These are phyloP conservation scores for Tineola bisselliella DNA, from an alignment of 2,888 invertebrate species.

Conservation along the genomic window DNA sequence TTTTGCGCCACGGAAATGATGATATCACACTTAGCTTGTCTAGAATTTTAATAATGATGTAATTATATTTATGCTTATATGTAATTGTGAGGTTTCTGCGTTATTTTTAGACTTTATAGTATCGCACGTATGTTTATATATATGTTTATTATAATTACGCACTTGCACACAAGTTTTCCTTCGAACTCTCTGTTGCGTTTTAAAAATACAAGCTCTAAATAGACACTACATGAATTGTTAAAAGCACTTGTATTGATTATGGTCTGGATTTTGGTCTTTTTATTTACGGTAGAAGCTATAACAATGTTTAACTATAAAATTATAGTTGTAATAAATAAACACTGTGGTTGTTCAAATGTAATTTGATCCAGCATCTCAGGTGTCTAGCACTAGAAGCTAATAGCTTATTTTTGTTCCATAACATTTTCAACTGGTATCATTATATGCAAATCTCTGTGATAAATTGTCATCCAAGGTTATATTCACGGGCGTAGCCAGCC, in stretches of 20 bases:
- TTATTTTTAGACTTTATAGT: constrained; percentile 50
- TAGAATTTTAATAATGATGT: constrained; percentile 12
- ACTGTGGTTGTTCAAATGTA: too few relatives aligned
- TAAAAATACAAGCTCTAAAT: neutral
- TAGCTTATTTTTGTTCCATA: too few relatives aligned
- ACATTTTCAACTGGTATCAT: too few relatives aligned
- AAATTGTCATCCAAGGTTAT: too few relatives aligned
- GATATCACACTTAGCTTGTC: constrained; percentile 35
- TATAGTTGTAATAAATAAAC: too few relatives aligned
- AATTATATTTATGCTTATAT: neutral
- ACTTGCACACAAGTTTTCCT: neutral
- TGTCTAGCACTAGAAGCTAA: too few relatives aligned
- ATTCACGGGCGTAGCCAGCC: too few relatives aligned
- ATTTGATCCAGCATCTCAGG: too few relatives aligned
- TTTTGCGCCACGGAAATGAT: constrained; percentile 30
- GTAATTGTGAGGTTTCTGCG: constrained; percentile 31
- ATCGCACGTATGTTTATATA: constrained; percentile 30
- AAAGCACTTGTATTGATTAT: neutral
- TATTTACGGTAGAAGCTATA: too few relatives aligned
- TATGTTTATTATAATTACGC: constrained; percentile 28
- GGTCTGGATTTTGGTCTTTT: neutral
- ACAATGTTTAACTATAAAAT: too few relatives aligned
- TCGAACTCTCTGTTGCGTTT: neutral
- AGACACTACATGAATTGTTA: neutral
- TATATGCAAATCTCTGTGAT: too few relatives aligned